Evolutionary conservation across 2,113 vertebrate genomes (phyloP), one percentile per base, ranked within the genome.

Genomic region (Cyanoliseus patagonus): DNA sequence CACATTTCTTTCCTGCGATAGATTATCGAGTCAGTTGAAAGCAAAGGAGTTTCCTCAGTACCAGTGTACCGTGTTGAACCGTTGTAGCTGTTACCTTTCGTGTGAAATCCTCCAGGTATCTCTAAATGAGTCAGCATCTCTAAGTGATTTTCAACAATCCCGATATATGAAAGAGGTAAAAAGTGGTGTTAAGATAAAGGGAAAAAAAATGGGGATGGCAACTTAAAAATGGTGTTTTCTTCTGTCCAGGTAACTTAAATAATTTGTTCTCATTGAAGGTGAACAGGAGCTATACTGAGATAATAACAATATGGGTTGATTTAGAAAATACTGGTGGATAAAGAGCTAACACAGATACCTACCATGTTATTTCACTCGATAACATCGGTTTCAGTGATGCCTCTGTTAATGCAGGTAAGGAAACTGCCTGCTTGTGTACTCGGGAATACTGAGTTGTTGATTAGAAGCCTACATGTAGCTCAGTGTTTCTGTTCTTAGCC

Each of bases 301-400:
- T n/a, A 2, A 3, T 15, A 24, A 24, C 31, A 33, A 0, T 7
- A 33, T 6, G 30, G 13, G 7, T 42, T 47, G 62, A 8, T 51
- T 62, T 70, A 9, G 55, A 47, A 89, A 64, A 49, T n/a, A 23
- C 18, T 10, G 1, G 11, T 51, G 76, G 68, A 22, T 41, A 17
- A 52, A 74, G 79, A 57, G n/a, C 28, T 66, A 11, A 9, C 7
- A 2, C 10, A 17, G n/a, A 7, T 33, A 9, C 2, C 4, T 7
- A 61, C 25, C 6, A 0, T 39, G 14, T 86, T 81, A 19, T 89
- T 93, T 75, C 59, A 25, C 25, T n/a, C 12, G 74, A 75, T 94
- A 91, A 49, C 55, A 87, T 94, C 74, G 16, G 78, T 92, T 92
- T 92, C 86, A 59, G 46, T 12, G 49, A 17, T 69, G 80, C 24